Evolutionary conservation across 2,797 vertebrate species (phyloP), one percentile per base, ranked within the genome.

Genomic region (Threskiornis aethiopicus): DNA sequence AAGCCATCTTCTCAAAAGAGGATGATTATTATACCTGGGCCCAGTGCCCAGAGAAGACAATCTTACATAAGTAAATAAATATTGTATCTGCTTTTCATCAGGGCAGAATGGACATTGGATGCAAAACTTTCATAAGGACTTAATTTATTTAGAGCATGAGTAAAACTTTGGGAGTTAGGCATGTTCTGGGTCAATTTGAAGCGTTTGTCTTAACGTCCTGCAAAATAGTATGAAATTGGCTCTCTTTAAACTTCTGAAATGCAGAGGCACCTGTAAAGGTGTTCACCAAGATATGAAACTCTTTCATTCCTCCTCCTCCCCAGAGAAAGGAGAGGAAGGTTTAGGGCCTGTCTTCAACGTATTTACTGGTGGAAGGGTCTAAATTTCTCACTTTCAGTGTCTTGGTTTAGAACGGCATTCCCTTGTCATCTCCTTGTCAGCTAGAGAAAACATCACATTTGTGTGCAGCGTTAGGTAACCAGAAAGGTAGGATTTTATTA

Each of bases 31-130:
- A 12, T 10, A 46, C 61, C 73, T 90, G 66, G 97, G 86, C 87
- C 77, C 18, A 24, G 65, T 84, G 73, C 57, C 91, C 71, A 95
- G 70, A 82, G 42, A 12, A 82, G 35, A 17, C 59, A 80, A 21
- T 47, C 67, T 95, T 95, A 93, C 33, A 11, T 80, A 94, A 96
- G 79, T 71, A 92, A 90, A 96, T 57, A 93, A 90, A 90, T 72
- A 69, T 29, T 91, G 16, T 91, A 77, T 94, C 55, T 93, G n/a
- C 25, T 96, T 84, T 90, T 94, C 54, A 46, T 71, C 54, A 13
- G 80, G 52, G 39, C 52, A 86, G 52, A 87, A 88, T 80, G 84
- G 83, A 57, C 44, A 51, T 7, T 89, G 39, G 46, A 75, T 90
- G 49, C 21, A 78, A 73, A 81, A 80, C 31, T 88, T 67, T 62